Percentiles rank a stretch among this genome's conserved stretches.
Conservation (phyloP, 2,888 invertebrate genomes). For the Hedya salicella region DNA sequence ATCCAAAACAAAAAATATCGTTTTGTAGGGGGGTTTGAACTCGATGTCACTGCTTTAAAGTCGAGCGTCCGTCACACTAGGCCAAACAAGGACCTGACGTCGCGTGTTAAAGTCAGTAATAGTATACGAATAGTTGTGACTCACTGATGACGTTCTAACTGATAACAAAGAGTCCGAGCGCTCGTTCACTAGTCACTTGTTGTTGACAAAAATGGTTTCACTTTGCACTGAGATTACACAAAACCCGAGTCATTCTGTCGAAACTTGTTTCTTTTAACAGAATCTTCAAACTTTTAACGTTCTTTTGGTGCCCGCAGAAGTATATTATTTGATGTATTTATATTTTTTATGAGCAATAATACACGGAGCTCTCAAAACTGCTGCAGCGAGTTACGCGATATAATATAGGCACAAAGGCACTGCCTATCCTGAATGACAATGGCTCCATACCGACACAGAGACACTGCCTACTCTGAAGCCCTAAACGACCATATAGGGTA, state of each 20-base stretch:
- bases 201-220: not conserved
- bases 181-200: no score
- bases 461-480: no score
- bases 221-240: no score
- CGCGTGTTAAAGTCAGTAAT: not conserved
- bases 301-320: not conserved
- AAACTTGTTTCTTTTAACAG: no score
- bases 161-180: not conserved
- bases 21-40: not conserved
- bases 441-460: no score
- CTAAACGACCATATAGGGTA: no score
- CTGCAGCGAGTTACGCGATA: not conserved
- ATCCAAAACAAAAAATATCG: not conserved
- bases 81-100: not conserved
- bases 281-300: no score
- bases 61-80: not conserved
- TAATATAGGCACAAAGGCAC: no score
- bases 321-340: not conserved
- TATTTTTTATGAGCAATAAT: not conserved
- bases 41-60: not conserved
- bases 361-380: not conserved
- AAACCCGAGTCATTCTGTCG: no score
- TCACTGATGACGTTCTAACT: no score
- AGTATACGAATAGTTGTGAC: no score
- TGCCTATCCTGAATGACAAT: no score